Conservation (phyloP, 2,113 vertebrate species). For the Brachypodius melanocephalos region DNA sequence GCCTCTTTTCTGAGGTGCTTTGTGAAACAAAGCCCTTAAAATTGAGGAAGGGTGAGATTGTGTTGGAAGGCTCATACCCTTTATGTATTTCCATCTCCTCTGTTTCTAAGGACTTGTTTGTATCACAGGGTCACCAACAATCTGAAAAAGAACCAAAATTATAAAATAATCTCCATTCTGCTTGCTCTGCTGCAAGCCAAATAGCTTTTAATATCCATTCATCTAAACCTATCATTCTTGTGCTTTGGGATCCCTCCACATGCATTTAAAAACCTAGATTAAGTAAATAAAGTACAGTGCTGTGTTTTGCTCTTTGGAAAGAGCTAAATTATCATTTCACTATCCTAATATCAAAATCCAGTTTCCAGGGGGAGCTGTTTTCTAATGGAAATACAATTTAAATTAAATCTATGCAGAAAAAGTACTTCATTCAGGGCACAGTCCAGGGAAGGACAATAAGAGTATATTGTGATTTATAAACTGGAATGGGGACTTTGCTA, state of each 20-base stretch:
- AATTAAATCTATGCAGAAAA: not conserved
- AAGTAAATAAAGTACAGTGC: not conserved
- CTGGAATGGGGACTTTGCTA: not conserved
- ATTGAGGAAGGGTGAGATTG: not conserved
- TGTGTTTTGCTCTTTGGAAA: not conserved
- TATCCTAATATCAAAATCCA: not conserved
- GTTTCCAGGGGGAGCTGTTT: not conserved
- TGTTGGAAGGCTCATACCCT: not conserved
- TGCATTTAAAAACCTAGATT: not conserved
- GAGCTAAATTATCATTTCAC: not conserved
- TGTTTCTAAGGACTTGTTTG: not conserved
- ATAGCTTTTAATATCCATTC: not conserved
- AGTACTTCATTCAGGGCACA: not conserved
- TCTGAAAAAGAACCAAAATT: accelerated
- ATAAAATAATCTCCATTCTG: accelerated
- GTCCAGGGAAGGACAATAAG: not conserved
- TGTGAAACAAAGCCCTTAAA: not conserved
- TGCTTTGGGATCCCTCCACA: not conserved
- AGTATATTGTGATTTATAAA: not conserved
- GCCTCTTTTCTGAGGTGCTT: not conserved
- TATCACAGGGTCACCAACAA: not conserved
- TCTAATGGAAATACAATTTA: not conserved
- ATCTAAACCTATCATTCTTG: not conserved
- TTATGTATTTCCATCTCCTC: not conserved
- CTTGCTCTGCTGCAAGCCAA: not conserved